A percentile compares a stretch with the other conserved stretches of the same genome.
Conservation (phyloP, 35 echinoderm and acorn worm genomes). For the Acanthaster planci region DNA sequence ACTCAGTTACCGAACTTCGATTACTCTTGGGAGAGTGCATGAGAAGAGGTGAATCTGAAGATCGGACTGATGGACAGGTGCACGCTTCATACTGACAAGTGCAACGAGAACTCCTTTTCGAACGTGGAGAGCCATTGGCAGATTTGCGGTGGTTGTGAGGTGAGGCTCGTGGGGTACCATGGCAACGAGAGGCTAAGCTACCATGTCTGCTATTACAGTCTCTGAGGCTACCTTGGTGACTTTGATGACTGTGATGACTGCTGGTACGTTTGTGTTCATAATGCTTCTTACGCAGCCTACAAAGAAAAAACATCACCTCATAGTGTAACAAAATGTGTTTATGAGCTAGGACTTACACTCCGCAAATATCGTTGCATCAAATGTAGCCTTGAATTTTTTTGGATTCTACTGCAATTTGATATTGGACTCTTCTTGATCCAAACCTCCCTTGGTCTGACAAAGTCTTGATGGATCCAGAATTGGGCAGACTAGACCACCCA, state of each 20-base stretch:
- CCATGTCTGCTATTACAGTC: conserved; percentile 37
- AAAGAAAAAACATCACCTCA: too few species aligned
- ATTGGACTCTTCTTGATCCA: too few species aligned
- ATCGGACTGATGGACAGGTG: conserved; percentile 35
- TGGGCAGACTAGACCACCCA: too few species aligned
- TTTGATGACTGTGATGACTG: conserved; percentile 51
- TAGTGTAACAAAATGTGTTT: too few species aligned
- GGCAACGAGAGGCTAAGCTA: conserved; percentile 3
- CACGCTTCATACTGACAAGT: conserved; percentile 45
- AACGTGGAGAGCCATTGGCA: conserved; percentile 51
- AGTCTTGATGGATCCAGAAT: too few species aligned
- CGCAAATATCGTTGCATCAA: too few species aligned
- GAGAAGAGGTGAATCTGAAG: conserved; percentile 37
- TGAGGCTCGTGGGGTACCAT: neutral
- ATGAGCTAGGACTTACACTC: too few species aligned
- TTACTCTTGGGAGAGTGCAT: neutral
- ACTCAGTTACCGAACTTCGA: conserved; percentile 35
- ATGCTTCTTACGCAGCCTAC: conserved; percentile 55
- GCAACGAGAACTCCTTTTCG: conserved; percentile 49
- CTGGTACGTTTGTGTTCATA: conserved; percentile 41
- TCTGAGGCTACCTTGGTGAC: conserved; percentile 48
- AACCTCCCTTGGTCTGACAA: too few species aligned
- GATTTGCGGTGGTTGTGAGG: conserved; percentile 44
- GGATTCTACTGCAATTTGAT: too few species aligned
- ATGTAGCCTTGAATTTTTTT: too few species aligned